Evolutionary conservation across 2,797 vertebrate genomes (phyloP), one percentile per base, ranked within the genome.

Genomic region (Cetoscarus ocellatus): DNA sequence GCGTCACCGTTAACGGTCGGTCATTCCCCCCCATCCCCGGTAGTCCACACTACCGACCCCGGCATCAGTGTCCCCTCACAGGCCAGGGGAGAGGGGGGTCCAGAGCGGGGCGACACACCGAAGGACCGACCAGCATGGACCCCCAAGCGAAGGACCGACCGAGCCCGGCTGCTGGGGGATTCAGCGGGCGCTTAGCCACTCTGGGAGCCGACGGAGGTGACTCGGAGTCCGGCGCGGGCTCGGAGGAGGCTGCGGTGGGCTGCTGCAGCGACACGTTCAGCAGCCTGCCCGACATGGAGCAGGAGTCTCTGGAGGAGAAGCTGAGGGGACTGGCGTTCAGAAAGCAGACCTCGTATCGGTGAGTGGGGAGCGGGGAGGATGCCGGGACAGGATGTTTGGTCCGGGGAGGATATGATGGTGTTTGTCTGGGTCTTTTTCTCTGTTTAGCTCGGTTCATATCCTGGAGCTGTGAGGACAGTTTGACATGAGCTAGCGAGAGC

Each of bases 291-390:
- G 95, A 96, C 86, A 92, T 94, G 79, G 96, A 97, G 79, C 85
- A 87, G 15, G 97, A 97, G 78, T 92, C 92, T 1, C 94, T 99
- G 93, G 97, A 98, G 88, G 97, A 98, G 77, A 98, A 97, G 81
- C 88, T 98, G 67, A 92, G 95, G 84, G 96, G 93, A 87, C 95
- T 98, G 90, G 97, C 96, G 87, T 98, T 99, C 94, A 95, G 96
- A 89, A 99, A 99, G 74, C 97, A 99, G 95, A 97, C 96, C 75
- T 99, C 97, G 69, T 99, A 98, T 94, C 96, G 97, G 97, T 98
- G 90, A 94, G 93, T 86, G 52, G 49, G 15, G 43, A 12, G 15
- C 63, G 1, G 70, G 66, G 75, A n/a, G 75, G 87, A 80, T 83
- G 86, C 77, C 72, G 58, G 61, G 77, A 54, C 77, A 73, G 71